Base-by-base conservation (phyloP, 2,888 invertebrate species). In the Aphrophora alni region DNA sequence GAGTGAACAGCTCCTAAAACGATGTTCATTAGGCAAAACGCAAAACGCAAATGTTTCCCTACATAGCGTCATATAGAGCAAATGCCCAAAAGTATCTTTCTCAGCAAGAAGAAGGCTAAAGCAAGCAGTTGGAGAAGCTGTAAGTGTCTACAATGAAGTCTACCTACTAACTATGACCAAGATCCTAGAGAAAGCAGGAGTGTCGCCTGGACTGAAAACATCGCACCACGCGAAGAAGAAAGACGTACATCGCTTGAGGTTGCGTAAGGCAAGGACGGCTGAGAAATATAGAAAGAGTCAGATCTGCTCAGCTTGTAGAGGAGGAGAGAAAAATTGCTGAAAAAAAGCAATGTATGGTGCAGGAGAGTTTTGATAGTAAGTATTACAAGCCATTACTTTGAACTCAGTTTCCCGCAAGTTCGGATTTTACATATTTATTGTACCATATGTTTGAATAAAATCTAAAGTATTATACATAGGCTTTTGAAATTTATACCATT, bases 401-500 rank as follows among this genome's bases (percentile, higher is more conserved):
- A 72, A 72, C 26, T 27, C 27, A 26, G 72, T 74, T 74, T 33
- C 25, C 38, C 38, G 38, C 74, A 38, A 74, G 74, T 74, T 74
- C 21, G 2, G 17, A 74, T 33, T 74, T 74, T 74, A n/a, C 38
- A 38, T 74, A 14, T 74, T 74, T 33, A 17, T 74, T 27, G 27
- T 72, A 10, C 1, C 74, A 38, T 33, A 38, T 33, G 74, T 74
- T 74, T 74, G 72, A 72, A 72, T 72, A 72, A 72, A 72, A 72
- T 72, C 72, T 72, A 26, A 72, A 72, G 72, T 72, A 74, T 74
- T 38, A 74, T 24, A n/a, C 74, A 74, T 74, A 74, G 38, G 74
- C 74, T 25, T 74, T 74, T 74, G 28, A 33, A 28, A 74, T 74
- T 74, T 17, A 14, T 74, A 74, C 74, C 74, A 74, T 21, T 74